Conservation (phyloP, 2,797 vertebrate species). For the Coregonus sp. region DNA sequence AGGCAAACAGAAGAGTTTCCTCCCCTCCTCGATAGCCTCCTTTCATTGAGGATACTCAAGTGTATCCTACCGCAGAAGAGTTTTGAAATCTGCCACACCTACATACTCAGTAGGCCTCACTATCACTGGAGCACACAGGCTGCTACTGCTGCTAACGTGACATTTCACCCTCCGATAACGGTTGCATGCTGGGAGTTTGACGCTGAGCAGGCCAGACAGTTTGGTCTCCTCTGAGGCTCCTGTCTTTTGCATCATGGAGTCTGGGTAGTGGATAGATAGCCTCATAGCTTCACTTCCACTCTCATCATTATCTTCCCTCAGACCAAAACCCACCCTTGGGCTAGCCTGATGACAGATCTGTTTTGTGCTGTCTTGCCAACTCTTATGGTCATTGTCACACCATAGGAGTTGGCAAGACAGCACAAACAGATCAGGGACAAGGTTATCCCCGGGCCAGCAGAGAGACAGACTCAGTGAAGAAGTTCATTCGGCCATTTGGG, state of each 20-base stretch:
- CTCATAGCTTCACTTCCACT: constrained; percentile 19
- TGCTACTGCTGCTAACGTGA: not conserved
- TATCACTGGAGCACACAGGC: not conserved
- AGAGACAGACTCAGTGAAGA: not conserved
- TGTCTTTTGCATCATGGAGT: constrained; percentile 20
- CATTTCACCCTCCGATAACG: constrained; percentile 5
- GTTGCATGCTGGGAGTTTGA: constrained; percentile 12
- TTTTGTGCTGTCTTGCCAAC: too few relatives aligned
- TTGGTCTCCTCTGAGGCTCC: constrained; percentile 10
- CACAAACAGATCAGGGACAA: too few relatives aligned
- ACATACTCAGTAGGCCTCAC: not conserved
- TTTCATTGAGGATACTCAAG: too few relatives aligned
- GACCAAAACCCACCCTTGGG: not conserved
- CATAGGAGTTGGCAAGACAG: too few relatives aligned
- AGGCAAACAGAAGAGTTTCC: too few relatives aligned
- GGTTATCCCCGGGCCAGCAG: too few relatives aligned
- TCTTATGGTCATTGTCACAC: too few relatives aligned
- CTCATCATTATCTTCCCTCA: not conserved
- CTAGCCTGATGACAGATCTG: not conserved
- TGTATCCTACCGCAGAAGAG: too few relatives aligned
- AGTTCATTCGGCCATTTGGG: constrained; percentile 29
- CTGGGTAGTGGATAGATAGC: constrained; percentile 4
- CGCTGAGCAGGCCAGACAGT: not conserved
- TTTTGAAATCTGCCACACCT: too few relatives aligned
- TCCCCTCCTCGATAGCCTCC: too few relatives aligned